Conservation (phyloP, 2,113 vertebrate species). For the Nibea coibor region DNA sequence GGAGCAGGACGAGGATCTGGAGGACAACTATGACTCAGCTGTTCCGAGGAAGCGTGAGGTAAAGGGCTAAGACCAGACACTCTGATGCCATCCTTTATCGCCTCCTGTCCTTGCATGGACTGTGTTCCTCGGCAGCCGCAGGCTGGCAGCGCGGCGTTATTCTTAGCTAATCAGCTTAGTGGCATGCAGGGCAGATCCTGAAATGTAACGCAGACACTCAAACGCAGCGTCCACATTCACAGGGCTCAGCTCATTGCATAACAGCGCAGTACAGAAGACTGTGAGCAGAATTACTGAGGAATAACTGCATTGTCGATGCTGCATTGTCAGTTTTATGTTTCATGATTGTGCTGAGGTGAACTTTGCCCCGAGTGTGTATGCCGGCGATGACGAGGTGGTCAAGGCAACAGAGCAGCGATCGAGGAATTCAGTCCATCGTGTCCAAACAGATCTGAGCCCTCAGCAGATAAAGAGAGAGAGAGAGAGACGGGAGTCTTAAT, state of each 20-base stretch:
- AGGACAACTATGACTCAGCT: slow-evolving; percentile 74
- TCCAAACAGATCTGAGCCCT: not conserved
- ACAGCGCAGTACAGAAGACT: slow-evolving; percentile 47
- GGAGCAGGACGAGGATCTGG: slow-evolving; percentile 63
- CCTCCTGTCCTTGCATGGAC: slow-evolving; percentile 47
- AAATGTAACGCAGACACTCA: slow-evolving; percentile 28
- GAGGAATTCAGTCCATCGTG: slow-evolving; percentile 1
- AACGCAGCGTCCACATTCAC: slow-evolving; percentile 23
- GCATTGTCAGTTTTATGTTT: not conserved
- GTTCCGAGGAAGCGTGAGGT: slow-evolving; percentile 87
- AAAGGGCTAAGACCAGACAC: slow-evolving; percentile 49
- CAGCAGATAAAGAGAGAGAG: not conserved
- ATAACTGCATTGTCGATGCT: slow-evolving; percentile 11
- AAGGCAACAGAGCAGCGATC: slow-evolving; percentile 5
- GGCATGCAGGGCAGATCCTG: slow-evolving; percentile 51
- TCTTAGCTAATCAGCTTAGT: slow-evolving; percentile 80
- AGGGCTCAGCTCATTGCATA: slow-evolving; percentile 43
- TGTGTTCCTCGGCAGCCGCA: slow-evolving; percentile 6
- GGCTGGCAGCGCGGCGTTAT: slow-evolving; percentile 59
- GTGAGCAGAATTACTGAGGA: slow-evolving; percentile 8
- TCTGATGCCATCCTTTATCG: slow-evolving; percentile 41
- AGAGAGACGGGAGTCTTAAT: not conserved
- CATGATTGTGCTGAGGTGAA: slow-evolving; percentile 11
- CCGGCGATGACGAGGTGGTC: slow-evolving; percentile 21
- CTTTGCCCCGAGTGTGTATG: slow-evolving; percentile 24